These are phyloP conservation scores for Maniola hyperantus DNA, from an alignment of 2,888 invertebrate genomes.

Conservation along the genomic window DNA sequence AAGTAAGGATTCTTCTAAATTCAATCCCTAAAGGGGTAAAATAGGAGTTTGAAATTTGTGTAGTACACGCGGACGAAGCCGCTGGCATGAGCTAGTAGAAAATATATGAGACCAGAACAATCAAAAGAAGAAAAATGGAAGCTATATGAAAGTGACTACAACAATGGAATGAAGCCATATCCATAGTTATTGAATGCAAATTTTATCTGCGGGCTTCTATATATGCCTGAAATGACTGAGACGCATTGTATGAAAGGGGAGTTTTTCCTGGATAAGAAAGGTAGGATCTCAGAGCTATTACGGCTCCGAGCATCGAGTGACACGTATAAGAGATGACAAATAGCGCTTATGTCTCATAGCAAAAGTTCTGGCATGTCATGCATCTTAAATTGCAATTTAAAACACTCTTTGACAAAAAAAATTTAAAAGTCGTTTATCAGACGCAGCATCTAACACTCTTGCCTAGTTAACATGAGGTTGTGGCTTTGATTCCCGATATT, in stretches of 20 bases:
- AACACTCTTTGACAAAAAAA: too few relatives aligned
- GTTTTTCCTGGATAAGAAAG: constrained; percentile 18
- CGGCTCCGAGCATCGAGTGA: neutral
- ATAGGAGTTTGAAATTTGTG: too few relatives aligned
- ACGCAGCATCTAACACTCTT: too few relatives aligned
- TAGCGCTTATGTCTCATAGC: neutral
- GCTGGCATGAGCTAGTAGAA: too few relatives aligned
- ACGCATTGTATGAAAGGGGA: constrained; percentile 10
- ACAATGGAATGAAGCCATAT: constrained; percentile 4
- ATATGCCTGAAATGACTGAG: constrained; percentile 3
- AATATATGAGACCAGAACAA: neutral
- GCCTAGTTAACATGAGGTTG: too few relatives aligned
- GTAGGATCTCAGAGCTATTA: constrained; percentile 15
- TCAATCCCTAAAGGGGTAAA: too few relatives aligned
- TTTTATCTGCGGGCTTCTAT: constrained; percentile 6
- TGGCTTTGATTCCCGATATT: too few relatives aligned
- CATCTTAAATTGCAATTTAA: too few relatives aligned
- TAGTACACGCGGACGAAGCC: too few relatives aligned
- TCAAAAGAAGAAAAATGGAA: neutral
- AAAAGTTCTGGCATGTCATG: neutral
- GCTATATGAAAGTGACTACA: neutral
- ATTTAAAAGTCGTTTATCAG: too few relatives aligned
- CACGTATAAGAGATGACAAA: neutral
- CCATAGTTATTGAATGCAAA: constrained; percentile 16
- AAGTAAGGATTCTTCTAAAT: too few relatives aligned